These are phyloP conservation scores for Brachypteracias leptosomus DNA, from an alignment of 2,113 vertebrate species.

Conservation along the genomic window DNA sequence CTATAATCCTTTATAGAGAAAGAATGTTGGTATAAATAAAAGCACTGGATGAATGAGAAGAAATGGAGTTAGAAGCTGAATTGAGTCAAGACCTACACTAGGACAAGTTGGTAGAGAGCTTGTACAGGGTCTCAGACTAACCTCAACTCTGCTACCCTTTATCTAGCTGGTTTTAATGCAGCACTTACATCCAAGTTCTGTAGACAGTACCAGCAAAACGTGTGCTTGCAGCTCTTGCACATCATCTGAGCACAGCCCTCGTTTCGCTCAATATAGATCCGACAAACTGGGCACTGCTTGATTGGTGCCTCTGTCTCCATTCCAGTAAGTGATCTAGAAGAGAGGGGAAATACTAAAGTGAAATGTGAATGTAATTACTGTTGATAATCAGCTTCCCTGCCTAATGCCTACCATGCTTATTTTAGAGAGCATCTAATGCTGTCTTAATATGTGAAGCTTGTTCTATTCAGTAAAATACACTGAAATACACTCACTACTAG, in stretches of 20 bases:
- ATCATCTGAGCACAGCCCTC: constrained; percentile 99
- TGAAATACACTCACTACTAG: background rate
- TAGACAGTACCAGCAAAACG: constrained; percentile 98
- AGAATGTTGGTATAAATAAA: background rate
- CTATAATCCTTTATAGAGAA: background rate
- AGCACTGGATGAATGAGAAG: background rate
- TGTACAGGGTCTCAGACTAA: background rate
- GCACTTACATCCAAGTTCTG: constrained; percentile 93
- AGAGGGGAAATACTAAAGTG: background rate
- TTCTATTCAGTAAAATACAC: background rate
- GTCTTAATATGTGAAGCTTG: background rate
- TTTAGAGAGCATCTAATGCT: background rate
- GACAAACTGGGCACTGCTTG: constrained; percentile 93
- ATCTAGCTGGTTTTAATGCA: background rate
- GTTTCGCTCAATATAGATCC: constrained; percentile 92
- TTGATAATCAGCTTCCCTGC: background rate
- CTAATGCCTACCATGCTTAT: background rate
- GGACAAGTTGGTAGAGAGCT: background rate
- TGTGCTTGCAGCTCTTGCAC: constrained; percentile 98
- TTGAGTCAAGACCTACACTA: background rate
- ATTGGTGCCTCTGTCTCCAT: constrained; percentile 79
- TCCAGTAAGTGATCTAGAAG: constrained; percentile 71
- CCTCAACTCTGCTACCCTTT: background rate
- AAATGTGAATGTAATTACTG: background rate
- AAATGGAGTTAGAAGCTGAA: background rate